Conservation (phyloP, 1,140 invertebrate genomes). For the Pseudomyrmex sp. region DNA sequence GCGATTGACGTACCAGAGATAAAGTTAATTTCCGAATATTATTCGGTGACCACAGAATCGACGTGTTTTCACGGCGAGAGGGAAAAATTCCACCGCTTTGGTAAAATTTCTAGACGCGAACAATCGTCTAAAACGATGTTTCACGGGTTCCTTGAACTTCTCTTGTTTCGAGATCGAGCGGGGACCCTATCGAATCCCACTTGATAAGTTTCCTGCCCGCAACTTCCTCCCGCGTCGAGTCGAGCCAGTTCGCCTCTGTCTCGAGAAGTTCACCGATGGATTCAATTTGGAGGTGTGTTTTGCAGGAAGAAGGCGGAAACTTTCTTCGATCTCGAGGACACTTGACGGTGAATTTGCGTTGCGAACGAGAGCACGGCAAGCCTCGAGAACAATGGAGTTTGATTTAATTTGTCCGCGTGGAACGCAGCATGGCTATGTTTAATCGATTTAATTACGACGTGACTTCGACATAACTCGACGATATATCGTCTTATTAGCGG, state of each 20-base stretch:
- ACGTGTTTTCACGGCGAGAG: not conserved
- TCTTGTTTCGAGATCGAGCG: not conserved
- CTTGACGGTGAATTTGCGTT: constrained; percentile 24
- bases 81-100: not conserved
- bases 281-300: constrained; percentile 43
- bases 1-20: not conserved
- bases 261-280: constrained; percentile 20
- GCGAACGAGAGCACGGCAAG: not conserved
- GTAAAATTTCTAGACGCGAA: not conserved
- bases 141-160: constrained; percentile 29
- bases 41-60: not conserved
- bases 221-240: constrained; percentile 15
- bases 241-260: not conserved
- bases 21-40: not conserved
- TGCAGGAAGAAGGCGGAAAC: constrained; percentile 15
- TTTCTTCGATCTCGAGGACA: constrained; percentile 41
- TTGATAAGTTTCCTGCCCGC: constrained; percentile 24
- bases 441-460: constrained; percentile 45
- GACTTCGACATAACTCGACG: not conserved
- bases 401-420: constrained; percentile 27
- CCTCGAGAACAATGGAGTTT: constrained; percentile 6
- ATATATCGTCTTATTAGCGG: constrained; percentile 13
- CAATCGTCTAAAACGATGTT: not conserved
- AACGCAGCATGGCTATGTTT: not conserved
- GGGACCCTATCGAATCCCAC: constrained; percentile 12